A percentile compares a stretch with the other conserved stretches of the same genome.
Conservation (phyloP, 2,888 invertebrate genomes). For the Oxycera nigricornis region DNA sequence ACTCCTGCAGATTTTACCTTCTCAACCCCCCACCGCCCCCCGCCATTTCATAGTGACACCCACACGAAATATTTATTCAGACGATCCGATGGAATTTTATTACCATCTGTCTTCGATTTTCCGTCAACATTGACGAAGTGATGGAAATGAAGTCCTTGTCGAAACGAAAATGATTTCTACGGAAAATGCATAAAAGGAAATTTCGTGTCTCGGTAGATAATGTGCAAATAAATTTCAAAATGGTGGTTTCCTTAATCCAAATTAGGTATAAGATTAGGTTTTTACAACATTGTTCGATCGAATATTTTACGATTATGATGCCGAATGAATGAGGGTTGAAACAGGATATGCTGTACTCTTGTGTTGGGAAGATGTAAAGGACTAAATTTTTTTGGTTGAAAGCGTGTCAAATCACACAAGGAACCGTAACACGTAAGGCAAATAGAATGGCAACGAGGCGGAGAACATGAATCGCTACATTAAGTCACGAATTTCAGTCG, state of each 20-base stretch:
- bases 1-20: not conserved
- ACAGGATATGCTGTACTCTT: too few relatives aligned
- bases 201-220: not conserved
- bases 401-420: too few relatives aligned
- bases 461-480: not conserved
- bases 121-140: not conserved
- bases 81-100: not conserved
- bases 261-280: slow-evolving; percentile 8
- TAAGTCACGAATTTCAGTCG: not conserved
- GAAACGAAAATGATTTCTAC: not conserved
- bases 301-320: slow-evolving; percentile 7
- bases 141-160: not conserved
- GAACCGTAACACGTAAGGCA: too few relatives aligned
- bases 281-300: slow-evolving; percentile 3
- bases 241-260: slow-evolving; percentile 13
- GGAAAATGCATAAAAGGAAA: slow-evolving; percentile 10
- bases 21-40: not conserved
- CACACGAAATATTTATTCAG: too few relatives aligned
- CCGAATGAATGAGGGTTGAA: too few relatives aligned
- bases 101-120: not conserved
- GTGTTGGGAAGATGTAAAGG: too few relatives aligned
- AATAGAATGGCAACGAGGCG: too few relatives aligned
- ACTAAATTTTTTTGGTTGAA: too few relatives aligned
- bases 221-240: slow-evolving; percentile 2
- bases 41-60: too few relatives aligned